Base-by-base conservation (phyloP, 2,888 invertebrate genomes). In the Cataglyphis livida region DNA sequence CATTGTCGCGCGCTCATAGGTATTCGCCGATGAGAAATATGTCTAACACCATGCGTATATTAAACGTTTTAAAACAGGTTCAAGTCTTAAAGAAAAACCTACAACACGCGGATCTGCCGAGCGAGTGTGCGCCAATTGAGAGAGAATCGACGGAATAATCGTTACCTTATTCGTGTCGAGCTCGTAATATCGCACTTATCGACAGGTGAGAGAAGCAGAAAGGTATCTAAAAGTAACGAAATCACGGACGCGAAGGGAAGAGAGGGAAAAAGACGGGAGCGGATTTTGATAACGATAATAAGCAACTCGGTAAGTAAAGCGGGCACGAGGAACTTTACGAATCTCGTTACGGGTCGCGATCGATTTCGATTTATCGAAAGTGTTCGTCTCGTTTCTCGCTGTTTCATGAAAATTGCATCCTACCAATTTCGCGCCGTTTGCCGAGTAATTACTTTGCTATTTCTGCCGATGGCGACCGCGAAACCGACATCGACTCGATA, bases 1-100 rank as follows among this genome's bases (percentile, higher is more conserved):
- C 76, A 62, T 78, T 65, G 48, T 54, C 57, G 28, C 41, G 38
- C 25, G 70, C 44, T 61, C 76, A 71, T 64, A 66, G 21, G 35
- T 70, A 66, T 75, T 59, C 74, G 12, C 62, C 57, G 59, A 81
- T 84, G 79, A 81, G 79, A 81, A 78, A 71, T 82, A 82, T 81
- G 74, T 84, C 59, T 70, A 70, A 70, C 21, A 25, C 12, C 66
- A 41, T 82, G 66, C 76, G 75, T 73, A 76, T n/a, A 78, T 82
- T 87, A 84, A 85, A 87, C 83, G 82, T 87, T 87, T 54, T 57
- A 82, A 82, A 86, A 89, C 87, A 78, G 85, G 86, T 86, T 89
- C 82, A 84, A 68, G 68, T 18, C 18, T 25, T 25, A 38, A 15
- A 79, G 61, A 74, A 10, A 18, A 10, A 18, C 18, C 10, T 35